These are phyloP conservation scores for Alouatta palliata DNA, from an alignment of 2,113 vertebrate species.

Conservation along the genomic window DNA sequence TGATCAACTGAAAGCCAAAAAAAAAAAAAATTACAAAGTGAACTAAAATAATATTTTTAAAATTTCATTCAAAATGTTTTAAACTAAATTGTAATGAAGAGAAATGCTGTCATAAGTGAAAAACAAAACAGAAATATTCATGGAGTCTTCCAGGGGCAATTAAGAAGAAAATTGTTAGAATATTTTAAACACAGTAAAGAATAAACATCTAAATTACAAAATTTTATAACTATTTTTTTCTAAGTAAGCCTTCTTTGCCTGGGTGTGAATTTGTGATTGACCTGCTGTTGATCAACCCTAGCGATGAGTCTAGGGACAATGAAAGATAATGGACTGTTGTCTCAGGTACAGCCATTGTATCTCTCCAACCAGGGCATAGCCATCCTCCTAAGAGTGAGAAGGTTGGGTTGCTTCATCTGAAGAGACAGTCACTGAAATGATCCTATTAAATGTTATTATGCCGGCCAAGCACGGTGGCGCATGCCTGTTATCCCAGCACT, in stretches of 20 bases:
- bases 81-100: too few relatives aligned
- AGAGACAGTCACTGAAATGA: not conserved
- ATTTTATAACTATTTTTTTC: not conserved
- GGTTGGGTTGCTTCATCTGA: not conserved
- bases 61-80: too few relatives aligned
- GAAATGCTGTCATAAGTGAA: too few relatives aligned
- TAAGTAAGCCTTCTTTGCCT: not conserved
- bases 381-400: not conserved
- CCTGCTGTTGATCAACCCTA: not conserved
- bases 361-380: not conserved
- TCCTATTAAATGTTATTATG: not conserved
- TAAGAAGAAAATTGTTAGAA: not conserved
- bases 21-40: not conserved
- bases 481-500: too few relatives aligned
- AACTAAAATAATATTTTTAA: not conserved
- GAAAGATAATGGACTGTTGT: not conserved
- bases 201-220: not conserved
- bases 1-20: not conserved
- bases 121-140: not conserved
- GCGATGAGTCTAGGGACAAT: not conserved
- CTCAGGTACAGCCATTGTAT: too few relatives aligned
- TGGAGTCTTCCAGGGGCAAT: not conserved
- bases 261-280: not conserved
- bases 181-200: not conserved
- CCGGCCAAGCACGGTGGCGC: too few relatives aligned